Evolutionary conservation across 2,797 vertebrate genomes (phyloP).

Genomic region (Myoxocephalus aenaeus): DNA sequence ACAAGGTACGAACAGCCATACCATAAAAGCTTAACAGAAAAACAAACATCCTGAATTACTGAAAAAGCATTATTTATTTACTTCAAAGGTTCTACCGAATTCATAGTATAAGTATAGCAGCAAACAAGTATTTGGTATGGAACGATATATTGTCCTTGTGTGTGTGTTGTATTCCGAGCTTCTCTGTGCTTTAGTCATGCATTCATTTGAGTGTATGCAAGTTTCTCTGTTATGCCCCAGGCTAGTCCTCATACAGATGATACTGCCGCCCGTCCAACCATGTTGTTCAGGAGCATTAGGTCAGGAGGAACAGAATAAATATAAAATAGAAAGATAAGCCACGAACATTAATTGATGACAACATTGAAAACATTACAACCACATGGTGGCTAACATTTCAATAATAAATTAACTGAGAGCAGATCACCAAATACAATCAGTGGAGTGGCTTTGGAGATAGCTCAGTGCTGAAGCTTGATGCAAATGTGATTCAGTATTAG

Average conservation of each 20-base stretch:
- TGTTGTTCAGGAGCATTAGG: too few species aligned
- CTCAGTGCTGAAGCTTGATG: neutral
- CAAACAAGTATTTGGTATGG: neutral
- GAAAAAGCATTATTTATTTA: neutral
- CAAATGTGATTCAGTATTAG: neutral
- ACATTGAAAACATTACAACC: neutral
- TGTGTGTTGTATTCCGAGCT: too few species aligned
- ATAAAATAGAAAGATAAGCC: neutral
- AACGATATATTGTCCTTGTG: neutral
- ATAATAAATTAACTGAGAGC: neutral
- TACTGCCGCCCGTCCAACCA: too few species aligned
- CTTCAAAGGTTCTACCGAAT: neutral
- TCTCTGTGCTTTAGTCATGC: too few species aligned
- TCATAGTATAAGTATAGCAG: neutral
- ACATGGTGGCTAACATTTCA: neutral
- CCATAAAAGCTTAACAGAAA: neutral
- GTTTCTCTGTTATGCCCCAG: too few species aligned
- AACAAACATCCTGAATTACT: slow-evolving; percentile 5
- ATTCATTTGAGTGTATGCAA: too few species aligned
- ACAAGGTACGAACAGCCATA: slow-evolving; percentile 4
- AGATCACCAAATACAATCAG: neutral
- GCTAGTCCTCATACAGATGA: too few species aligned
- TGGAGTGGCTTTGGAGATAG: neutral
- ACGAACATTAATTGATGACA: neutral
- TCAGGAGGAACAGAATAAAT: neutral